These are phyloP conservation scores for Sepiola atlantica DNA, from an alignment of 2,888 invertebrate species.

Conservation along the genomic window DNA sequence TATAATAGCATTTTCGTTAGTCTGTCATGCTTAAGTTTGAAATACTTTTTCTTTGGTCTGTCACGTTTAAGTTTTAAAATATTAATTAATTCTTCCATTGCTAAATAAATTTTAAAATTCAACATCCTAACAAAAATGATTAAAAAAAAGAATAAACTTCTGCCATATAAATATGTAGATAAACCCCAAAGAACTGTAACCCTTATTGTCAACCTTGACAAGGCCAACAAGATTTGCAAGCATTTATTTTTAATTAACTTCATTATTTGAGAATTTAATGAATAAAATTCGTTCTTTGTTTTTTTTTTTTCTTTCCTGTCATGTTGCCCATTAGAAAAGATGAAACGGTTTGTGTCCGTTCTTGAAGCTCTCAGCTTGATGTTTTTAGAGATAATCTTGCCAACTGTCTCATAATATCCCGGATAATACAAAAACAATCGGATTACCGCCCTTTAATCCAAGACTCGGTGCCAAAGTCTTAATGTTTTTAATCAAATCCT, in stretches of 20 bases:
- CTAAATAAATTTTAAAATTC: too few species aligned
- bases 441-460: background rate
- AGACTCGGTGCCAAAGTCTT: background rate
- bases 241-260: background rate
- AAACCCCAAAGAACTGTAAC: background rate
- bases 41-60: too few species aligned
- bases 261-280: background rate
- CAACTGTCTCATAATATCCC: background rate
- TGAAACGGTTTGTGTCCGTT: background rate
- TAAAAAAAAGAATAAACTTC: too few species aligned
- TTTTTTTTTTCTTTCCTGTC: background rate
- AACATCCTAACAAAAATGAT: too few species aligned
- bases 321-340: background rate
- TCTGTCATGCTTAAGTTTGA: too few species aligned
- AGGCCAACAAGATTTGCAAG: background rate
- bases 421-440: background rate
- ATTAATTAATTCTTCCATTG: too few species aligned
- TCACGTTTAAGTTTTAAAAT: too few species aligned
- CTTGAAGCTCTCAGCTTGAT: background rate
- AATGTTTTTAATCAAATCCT: background rate
- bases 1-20: too few species aligned
- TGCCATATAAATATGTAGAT: too few species aligned
- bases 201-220: background rate
- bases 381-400: background rate
- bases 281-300: background rate